Conservation (phyloP, 2,888 invertebrate species). For the Frankliniella fusca region DNA sequence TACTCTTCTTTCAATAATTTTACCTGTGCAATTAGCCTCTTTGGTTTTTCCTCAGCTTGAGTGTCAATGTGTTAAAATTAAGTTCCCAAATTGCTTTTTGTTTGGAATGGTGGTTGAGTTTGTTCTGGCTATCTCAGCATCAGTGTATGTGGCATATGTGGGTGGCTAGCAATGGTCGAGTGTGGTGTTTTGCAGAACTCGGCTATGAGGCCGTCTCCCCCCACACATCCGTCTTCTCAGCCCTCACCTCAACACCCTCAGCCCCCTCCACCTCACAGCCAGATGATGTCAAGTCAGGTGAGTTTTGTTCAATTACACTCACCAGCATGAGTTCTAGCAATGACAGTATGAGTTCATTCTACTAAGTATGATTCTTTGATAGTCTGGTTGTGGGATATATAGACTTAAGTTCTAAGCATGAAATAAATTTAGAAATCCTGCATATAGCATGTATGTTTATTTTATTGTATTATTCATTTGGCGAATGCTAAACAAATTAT, state of each 20-base stretch:
- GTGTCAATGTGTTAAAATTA: background rate
- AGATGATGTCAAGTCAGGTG: slow-evolving; percentile 55
- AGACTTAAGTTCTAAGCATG: background rate
- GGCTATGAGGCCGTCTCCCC: slow-evolving; percentile 52
- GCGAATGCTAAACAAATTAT: background rate
- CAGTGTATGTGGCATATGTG: slow-evolving; percentile 14
- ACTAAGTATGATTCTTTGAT: background rate
- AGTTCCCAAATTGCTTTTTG: background rate
- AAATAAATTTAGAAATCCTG: background rate
- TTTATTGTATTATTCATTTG: background rate
- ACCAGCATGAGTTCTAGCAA: slow-evolving; percentile 11
- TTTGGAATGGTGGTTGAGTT: slow-evolving; percentile 14
- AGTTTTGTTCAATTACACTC: background rate
- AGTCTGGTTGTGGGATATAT: background rate
- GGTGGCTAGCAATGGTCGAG: slow-evolving; percentile 29
- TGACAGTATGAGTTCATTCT: background rate
- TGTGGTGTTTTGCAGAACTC: slow-evolving; percentile 46
- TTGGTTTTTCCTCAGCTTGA: too few species aligned
- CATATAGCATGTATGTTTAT: background rate
- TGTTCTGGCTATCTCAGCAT: slow-evolving; percentile 12
- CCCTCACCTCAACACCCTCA: slow-evolving; percentile 69
- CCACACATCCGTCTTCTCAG: slow-evolving; percentile 73
- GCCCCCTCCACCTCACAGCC: slow-evolving; percentile 54
- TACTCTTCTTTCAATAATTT: background rate
- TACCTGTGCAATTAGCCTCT: too few species aligned